Percentiles rank a stretch among this genome's conserved stretches.
phyloP scores from a whole-genome alignment of 2,797 vertebrate species.

The Lemur catta region DNA sequence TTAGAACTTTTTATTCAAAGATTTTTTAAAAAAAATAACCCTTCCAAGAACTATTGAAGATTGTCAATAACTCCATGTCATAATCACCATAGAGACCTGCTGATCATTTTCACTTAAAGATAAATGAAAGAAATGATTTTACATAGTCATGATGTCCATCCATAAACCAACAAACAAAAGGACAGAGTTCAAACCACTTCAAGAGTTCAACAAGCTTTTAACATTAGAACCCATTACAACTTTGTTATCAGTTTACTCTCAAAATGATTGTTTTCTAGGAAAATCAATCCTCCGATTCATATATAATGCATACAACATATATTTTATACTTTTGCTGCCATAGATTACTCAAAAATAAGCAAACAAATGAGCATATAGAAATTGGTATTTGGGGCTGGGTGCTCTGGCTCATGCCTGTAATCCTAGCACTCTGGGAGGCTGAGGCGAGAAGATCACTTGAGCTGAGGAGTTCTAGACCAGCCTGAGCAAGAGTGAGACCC shows the following conservation, averaged over 20 bases:
- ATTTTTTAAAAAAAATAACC: background rate
- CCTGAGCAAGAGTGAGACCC: too few species aligned
- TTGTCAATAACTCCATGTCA: background rate
- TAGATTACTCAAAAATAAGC: background rate
- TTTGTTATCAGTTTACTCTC: background rate
- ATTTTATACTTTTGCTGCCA: background rate
- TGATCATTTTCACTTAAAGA: background rate
- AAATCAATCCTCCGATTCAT: background rate
- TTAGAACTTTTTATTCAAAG: background rate
- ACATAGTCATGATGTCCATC: background rate
- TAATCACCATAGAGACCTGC: background rate
- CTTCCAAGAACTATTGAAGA: background rate
- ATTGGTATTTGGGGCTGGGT: background rate
- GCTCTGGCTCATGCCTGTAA: too few species aligned
- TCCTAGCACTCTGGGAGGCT: too few species aligned
- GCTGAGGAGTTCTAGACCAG: too few species aligned
- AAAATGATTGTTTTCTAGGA: background rate
- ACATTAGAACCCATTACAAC: background rate
- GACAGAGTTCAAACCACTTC: background rate
- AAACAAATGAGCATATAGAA: background rate
- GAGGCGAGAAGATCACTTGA: too few species aligned
- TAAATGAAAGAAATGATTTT: constrained; percentile 10
- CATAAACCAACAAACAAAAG: background rate
- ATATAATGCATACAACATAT: background rate
- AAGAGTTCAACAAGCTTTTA: background rate